Base-by-base conservation (phyloP, 2,888 invertebrate genomes). In the Argyra leucocephala region DNA sequence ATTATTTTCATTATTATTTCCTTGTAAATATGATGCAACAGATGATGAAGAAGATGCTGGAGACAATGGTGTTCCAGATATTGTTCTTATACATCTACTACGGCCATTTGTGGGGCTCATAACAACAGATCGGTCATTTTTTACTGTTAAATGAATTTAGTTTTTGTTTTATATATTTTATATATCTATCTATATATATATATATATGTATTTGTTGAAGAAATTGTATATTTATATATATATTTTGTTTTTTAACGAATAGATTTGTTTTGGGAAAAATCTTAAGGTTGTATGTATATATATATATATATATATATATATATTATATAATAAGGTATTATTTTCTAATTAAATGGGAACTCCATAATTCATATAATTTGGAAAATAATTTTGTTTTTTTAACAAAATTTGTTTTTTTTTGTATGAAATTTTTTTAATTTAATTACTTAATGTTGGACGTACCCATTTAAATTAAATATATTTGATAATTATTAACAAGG, bases 21-120 rank as follows among this genome's bases (percentile, higher is more conserved):
- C 59, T 63, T 67, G 70, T 63, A 67, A 70, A 60, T 69, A 58
- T 22, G 73, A 72, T 59, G 71, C 66, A 24, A 69, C 64, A 24
- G 72, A 71, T 48, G 72, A 69, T 65, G 69, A 70, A 22, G 73
- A 71, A 6, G 73, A 71, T 57, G 75, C 71, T 24, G 79, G 78
- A 22, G 77, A 76, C 59, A 75, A 65, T 37, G 71, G 69, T 37
- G 70, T 26, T 15, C 63, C 65, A 23, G 67, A 61, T 26, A 59
- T 61, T 21, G 65, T 48, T 36, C 64, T 63, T 62, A 23, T 65
- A 31, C 57, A 64, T 26, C 60, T 64, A 48, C 57, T 65, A 26
- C 60, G 64, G n/a, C 58, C 61, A 64, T 57, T 67, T 48, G 57
- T 22, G 6, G 62, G 48, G 7, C 58, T 58, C 22, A 48, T n/a